Base-by-base conservation (phyloP, 1,140 invertebrate genomes). In the Apis florea region DNA sequence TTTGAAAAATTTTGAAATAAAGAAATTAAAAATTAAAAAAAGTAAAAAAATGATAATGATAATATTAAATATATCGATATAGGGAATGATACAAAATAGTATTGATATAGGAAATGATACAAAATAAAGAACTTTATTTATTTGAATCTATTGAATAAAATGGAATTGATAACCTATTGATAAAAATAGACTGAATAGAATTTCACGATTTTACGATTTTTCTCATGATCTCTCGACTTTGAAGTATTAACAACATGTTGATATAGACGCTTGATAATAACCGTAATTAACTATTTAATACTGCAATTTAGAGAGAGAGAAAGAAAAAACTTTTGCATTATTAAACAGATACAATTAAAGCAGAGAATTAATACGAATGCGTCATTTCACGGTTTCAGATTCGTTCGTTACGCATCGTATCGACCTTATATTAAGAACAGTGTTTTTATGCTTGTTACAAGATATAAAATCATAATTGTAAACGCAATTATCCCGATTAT, bases 391-490 rank as follows among this genome's bases (percentile, higher is more conserved):
- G 73, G 61, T 54, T 76, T 75, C 40, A 17, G 26, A 15, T 40
- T 13, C 24, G 51, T 19, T 66, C 61, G 61, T 76, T 51, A 76
- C 61, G 61, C 73, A 40, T 58, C 53, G 53, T 12, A 56, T 72
- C 26, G 24, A 40, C 26, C 12, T 76, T n/a, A 26, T 53, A 54
- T 66, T 76, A 76, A 66, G n/a, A 66, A 66, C 26, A 51, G 21
- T 51, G 73, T 66, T 67, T n/a, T 40, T 64, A 49, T 17, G 49
- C 24, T 53, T 24, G 58, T 49, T 24, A 19, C 24, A 24, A 53
- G 26, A 58, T 21, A 4, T 24, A 26, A 26, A 19, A 64, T 12
- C 2, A 26, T 75, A 63, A 63, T 53, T 40, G 19, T 26, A 31
- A 19, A 13, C 26, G 6, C 17, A 15, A 40, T 51, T 49, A 9